Evolutionary conservation across 1,140 invertebrate species (phyloP), one percentile per base, ranked within the genome.

Genomic region (Ceratina calcarata): DNA sequence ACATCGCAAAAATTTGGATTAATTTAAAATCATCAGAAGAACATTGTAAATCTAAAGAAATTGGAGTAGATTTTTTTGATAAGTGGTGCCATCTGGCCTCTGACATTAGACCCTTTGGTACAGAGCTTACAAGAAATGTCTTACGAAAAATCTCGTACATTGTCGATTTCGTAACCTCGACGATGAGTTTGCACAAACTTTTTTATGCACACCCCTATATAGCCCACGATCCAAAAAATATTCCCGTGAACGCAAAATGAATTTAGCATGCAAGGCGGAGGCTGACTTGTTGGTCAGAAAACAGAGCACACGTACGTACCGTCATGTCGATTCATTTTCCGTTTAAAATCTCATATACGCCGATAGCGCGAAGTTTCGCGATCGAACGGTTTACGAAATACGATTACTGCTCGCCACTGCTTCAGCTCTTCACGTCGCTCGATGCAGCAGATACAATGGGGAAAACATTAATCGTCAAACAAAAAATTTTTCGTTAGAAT

Each of bases 291-390:
- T 85, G 70, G 76, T 76, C 66, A 84, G 79, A 84, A 83, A 84
- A 16, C 82, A 87, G 82, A 67, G 81, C 82, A 82, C 78, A 86
- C 93, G 91, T 89, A 93, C 95, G 94, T 94, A 96, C 96, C 96
- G 95, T 96, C 95, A 95, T 96, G 96, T 94, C 95, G 95, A 95
- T 95, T 96, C 96, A 96, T 96, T 95, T 95, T 95, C 94, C 90
- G 91, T 93, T 90, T 92, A 90, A 88, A 93, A 90, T 93, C 85
- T 93, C 92, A 93, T 93, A 92, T 91, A 93, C 92, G 94, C 93
- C 93, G 92, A 91, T 80, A 93, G 92, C 92, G 92, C 92, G 91
- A 92, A 91, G 90, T 91, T 89, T 92, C 86, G 88, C 89, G 87
- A 82, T 87, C 78, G 83, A 86, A 86, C 86, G 91, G 89, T 93